These are phyloP conservation scores for Sipha maydis DNA, from an alignment of 2,888 invertebrate species.

Conservation along the genomic window DNA sequence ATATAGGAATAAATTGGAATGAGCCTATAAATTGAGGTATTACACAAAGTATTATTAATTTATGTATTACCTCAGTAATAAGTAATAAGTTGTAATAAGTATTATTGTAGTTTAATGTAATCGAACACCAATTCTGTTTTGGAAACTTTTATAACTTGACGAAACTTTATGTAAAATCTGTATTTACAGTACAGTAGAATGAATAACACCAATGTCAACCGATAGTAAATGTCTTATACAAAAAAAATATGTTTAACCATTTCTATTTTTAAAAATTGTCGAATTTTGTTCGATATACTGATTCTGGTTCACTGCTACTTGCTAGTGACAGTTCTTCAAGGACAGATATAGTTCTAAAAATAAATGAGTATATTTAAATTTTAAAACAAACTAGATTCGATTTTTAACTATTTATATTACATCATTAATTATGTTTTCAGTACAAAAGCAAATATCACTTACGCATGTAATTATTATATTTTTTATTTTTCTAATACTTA, in stretches of 20 bases:
- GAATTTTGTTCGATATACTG: constrained; percentile 27
- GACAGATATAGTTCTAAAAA: constrained; percentile 16
- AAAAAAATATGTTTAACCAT: not conserved
- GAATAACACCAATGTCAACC: not conserved
- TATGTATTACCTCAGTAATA: too few species aligned
- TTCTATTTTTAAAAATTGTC: constrained; percentile 31
- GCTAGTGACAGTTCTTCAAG: constrained; percentile 7
- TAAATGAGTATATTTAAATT: not conserved
- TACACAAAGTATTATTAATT: too few species aligned
- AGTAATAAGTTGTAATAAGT: too few species aligned
- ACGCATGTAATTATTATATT: not conserved
- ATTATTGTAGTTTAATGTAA: too few species aligned
- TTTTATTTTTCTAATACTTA: not conserved
- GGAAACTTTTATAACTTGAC: not conserved
- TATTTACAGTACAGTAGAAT: too few species aligned
- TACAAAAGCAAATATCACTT: too few species aligned
- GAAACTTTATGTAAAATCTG: not conserved
- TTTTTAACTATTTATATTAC: not conserved
- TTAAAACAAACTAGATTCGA: not conserved
- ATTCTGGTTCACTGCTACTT: not conserved
- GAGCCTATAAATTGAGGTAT: too few species aligned
- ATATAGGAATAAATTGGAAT: too few species aligned
- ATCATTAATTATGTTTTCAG: not conserved
- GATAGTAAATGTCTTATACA: not conserved
- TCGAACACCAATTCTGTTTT: too few species aligned